Percentiles rank a stretch among this genome's conserved stretches.
Evolutionary conservation across 2,888 invertebrate genomes (phyloP).

Genomic region (Agelastica alni): DNA sequence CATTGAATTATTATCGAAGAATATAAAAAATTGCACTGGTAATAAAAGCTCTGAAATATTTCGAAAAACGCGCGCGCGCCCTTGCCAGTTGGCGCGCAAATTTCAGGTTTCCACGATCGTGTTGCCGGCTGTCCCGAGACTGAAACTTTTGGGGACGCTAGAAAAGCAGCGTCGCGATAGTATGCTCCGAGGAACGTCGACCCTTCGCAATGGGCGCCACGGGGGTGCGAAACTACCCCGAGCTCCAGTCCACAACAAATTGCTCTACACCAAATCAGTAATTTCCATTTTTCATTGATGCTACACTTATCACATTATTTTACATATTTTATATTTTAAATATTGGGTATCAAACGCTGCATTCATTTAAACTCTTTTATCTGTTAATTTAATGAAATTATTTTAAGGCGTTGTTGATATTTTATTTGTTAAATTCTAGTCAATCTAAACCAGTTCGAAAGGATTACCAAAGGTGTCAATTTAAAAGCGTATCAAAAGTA

Average conservation of each 20-base stretch:
- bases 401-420: no score
- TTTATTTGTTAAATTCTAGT: no score
- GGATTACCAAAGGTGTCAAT: no score
- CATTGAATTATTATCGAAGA: constrained; percentile 28
- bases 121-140: constrained; percentile 44
- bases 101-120: constrained; percentile 37
- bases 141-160: constrained; percentile 40
- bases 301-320: background rate
- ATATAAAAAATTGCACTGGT: constrained; percentile 33
- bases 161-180: constrained; percentile 26
- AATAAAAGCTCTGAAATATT: constrained; percentile 1
- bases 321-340: no score
- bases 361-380: no score
- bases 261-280: constrained; percentile 17
- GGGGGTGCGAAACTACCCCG: constrained; percentile 42
- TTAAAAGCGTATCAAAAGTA: no score
- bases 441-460: no score
- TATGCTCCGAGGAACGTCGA: constrained; percentile 48
- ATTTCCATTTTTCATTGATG: background rate
- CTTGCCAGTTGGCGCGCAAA: constrained; percentile 5
- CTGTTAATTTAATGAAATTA: no score
- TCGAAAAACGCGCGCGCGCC: constrained; percentile 18
- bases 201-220: constrained; percentile 45
- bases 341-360: no score
- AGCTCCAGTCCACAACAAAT: constrained; percentile 28